These are phyloP conservation scores for Drosophila birchii DNA, from an alignment of 2,888 invertebrate genomes.

Conservation along the genomic window DNA sequence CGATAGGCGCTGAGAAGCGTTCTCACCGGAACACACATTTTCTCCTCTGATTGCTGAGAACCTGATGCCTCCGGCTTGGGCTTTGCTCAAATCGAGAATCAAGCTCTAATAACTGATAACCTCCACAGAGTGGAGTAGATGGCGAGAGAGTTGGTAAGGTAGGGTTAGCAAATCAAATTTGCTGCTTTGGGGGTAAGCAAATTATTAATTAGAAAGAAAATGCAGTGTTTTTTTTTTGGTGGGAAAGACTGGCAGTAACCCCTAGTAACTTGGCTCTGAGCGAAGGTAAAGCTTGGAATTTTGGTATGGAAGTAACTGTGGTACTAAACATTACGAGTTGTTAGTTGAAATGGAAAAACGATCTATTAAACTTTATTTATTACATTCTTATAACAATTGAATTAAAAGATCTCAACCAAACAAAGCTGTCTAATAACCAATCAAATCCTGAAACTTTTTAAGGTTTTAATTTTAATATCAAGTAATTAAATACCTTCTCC, in stretches of 20 bases:
- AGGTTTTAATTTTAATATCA: neutral
- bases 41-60: slow-evolving; percentile 31
- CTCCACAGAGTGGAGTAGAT: neutral
- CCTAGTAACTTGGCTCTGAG: neutral
- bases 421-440: too few species aligned
- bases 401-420: too few species aligned
- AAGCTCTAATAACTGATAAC: slow-evolving; percentile 9
- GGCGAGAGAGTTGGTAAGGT: neutral
- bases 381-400: too few species aligned
- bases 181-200: slow-evolving; percentile 10
- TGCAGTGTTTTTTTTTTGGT: neutral
- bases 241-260: neutral
- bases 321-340: neutral
- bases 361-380: too few species aligned
- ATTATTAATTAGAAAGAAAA: neutral
- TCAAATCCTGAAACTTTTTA: too few species aligned
- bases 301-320: neutral
- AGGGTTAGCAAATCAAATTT: slow-evolving; percentile 9
- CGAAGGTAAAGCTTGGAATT: neutral
- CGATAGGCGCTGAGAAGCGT: slow-evolving; percentile 29
- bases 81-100: slow-evolving; percentile 6
- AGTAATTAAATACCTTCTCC: neutral
- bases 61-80: slow-evolving; percentile 28
- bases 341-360: too few species aligned
- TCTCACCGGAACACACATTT: slow-evolving; percentile 37